Base-by-base conservation (phyloP, 2,113 vertebrate species). In the Thymallus thymallus region DNA sequence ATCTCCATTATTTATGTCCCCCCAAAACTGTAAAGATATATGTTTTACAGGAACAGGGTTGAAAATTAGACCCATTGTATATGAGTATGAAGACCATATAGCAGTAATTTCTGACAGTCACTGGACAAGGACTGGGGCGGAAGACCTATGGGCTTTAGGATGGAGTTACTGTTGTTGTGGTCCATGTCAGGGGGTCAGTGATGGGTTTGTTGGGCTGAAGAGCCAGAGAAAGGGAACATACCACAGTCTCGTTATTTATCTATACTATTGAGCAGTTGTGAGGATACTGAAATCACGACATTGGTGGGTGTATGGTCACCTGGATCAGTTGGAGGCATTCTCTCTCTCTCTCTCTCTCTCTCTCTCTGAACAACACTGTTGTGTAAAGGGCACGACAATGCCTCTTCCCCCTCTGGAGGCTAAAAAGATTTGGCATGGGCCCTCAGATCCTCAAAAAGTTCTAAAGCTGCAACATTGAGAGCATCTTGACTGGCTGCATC, bases 41-140 rank as follows among this genome's bases (percentile, higher is more conserved):
- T 41, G 35, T 41, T 41, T 41, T 41, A 9, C 14, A 69, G 23
- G 60, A 55, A 18, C 22, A 41, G 13, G 62, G 9, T 68, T 65
- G 55, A 84, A 76, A 0, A 48, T 80, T 67, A 63, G 73, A 73
- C 73, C 72, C 69, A 71, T 78, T 80, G 79, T 69, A 23, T 75
- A 62, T 22, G 46, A 74, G 45, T 46, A 68, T 68, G 56, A 75
- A 56, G 26, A 76, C 76, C 67, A 75, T 80, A 78, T 51, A 64
- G 62, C 82, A 80, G 78, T 84, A 76, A 71, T 73, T 74, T 12
- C 45, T 46, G 35, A 73, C 76, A 62, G 55, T 71, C 64, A 60
- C 69, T 67, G 78, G 20, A 66, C 71, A 75, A 41, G 66, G 26
- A 62, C 72, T 62, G 35, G n/a, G 71, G 46, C 73, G 68, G 74